A percentile compares a stretch with the other conserved stretches of the same genome.
These are phyloP conservation scores for Eulemur rufifrons DNA, from an alignment of 2,113 vertebrate genomes.

Conservation along the genomic window DNA sequence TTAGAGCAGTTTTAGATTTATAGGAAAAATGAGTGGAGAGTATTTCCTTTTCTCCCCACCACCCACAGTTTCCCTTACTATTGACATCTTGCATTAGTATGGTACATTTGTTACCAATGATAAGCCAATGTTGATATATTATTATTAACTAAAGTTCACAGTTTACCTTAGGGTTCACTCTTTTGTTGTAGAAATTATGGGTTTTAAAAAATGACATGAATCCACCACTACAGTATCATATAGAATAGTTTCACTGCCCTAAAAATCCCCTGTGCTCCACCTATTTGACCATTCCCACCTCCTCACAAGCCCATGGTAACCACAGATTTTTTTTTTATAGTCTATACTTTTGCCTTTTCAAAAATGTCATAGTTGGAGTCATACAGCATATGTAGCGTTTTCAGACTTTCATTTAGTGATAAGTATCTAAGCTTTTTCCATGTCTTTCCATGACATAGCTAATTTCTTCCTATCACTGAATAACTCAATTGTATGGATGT, in stretches of 20 bases:
- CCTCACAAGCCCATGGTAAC: neutral
- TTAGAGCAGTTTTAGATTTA: neutral
- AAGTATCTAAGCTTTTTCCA: neutral
- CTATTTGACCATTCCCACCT: neutral
- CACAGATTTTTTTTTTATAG: neutral
- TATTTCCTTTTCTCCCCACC: neutral
- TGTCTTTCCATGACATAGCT: neutral
- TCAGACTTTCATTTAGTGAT: neutral
- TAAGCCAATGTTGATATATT: neutral
- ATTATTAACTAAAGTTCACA: neutral
- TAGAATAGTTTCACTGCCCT: neutral
- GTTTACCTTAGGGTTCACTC: neutral
- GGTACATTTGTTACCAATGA: neutral
- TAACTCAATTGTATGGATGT: neutral
- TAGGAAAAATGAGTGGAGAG: neutral
- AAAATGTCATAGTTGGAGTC: neutral
- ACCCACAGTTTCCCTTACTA: neutral
- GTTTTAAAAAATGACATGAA: slow-evolving; percentile 11
- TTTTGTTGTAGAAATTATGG: neutral
- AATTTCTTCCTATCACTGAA: neutral
- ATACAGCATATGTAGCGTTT: neutral
- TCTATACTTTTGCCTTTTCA: neutral
- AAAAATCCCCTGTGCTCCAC: neutral
- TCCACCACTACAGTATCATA: neutral
- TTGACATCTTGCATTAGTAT: neutral